Evolutionary conservation across 2,888 invertebrate genomes (phyloP), one percentile per base, ranked within the genome.

Genomic region (Drosophila limbata): DNA sequence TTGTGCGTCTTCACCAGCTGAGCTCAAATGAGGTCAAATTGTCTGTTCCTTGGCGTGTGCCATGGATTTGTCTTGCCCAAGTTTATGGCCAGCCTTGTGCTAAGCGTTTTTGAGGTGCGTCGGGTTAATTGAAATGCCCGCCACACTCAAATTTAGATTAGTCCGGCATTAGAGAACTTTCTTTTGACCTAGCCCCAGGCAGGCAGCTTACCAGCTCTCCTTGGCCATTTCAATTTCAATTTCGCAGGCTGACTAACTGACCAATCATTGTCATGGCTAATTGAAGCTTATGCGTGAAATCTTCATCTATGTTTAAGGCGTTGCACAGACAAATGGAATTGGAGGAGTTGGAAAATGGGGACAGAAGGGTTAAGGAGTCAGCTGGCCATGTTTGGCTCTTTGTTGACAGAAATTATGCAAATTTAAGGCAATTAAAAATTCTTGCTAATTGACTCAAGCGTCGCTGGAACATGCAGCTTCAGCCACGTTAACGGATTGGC

Each of bases 331-430:
- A 48, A n/a, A n/a, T n/a, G n/a, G n/a, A 51, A 17, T 55, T 40
- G 53, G 13, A 15, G 42, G 31, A 8, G 10, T 15, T 11, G 21
- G 2, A 11, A 35, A 15, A 17, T 33, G 37, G 21, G 17, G 13
- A 9, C 31, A 17, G 11, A 11, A 17, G 57, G 57, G 47, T 40
- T 31, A 15, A 47, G 39, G 6, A 47, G 47, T 47, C 17, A 35
- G 39, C 33, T 13, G 3, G 21, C 15, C 55, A 31, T 13, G 53
- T 33, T 31, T 2, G 73, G 56, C 68, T 63, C 44, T 69, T 77
- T 88, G 85, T 88, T 86, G 88, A 88, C 88, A 77, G 67, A 82
- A 82, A 80, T 86, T 88, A 86, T 86, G 88, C 85, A 86, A 86
- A 86, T 86, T 86, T 82, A 86, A 88, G 69, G 82, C 86, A 86